Conservation (phyloP, 2,888 invertebrate species). For the Yponomeuta plumbellus region DNA sequence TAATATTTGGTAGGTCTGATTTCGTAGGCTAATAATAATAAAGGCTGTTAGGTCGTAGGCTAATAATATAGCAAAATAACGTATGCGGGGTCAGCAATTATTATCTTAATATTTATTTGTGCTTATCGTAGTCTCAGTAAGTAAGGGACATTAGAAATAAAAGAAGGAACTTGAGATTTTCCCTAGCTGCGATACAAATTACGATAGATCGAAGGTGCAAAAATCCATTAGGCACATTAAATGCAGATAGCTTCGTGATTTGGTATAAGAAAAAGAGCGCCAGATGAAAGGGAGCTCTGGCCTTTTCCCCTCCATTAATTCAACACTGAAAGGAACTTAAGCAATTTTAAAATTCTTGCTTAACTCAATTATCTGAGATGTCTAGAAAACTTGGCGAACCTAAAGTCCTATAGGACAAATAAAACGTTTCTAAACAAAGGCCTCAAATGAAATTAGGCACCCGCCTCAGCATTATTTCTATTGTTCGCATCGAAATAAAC, state of each 20-base stretch:
- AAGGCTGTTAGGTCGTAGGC: no score
- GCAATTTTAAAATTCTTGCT: constrained; percentile 5
- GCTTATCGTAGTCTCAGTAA: no score
- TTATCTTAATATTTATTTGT: no score
- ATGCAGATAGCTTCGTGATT: constrained; percentile 14
- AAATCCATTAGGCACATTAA: no score
- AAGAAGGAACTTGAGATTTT: no score
- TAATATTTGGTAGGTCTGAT: no score
- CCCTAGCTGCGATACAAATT: no score
- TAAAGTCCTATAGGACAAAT: not conserved
- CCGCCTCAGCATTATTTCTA: not conserved
- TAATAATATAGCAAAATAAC: no score
- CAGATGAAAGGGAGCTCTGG: not conserved
- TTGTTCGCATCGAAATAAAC: not conserved
- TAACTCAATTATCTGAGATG: constrained; percentile 1
- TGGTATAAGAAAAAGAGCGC: not conserved
- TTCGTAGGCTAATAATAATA: no score
- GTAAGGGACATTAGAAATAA: no score
- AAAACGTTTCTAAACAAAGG: not conserved
- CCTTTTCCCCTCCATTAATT: constrained; percentile 6
- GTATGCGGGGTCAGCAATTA: no score
- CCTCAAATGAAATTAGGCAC: not conserved
- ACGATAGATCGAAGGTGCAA: no score
- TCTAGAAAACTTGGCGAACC: not conserved
- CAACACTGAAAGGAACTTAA: not conserved